Base-by-base conservation (phyloP, 2,888 invertebrate genomes). In the Phasia obesa region DNA sequence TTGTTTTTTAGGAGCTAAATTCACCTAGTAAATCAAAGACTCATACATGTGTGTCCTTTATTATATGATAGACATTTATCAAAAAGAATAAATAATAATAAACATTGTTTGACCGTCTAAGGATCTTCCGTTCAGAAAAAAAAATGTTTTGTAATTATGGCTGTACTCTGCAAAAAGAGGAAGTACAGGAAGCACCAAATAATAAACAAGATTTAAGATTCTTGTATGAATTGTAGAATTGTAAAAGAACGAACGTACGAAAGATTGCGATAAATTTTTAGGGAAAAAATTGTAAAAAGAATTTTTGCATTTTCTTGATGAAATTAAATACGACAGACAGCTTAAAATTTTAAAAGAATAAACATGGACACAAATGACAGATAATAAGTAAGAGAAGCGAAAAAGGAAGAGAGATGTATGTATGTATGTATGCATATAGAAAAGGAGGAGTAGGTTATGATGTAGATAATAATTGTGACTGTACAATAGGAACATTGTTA, bases 191-290 rank as follows among this genome's bases (percentile, higher is more conserved):
- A 85, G 82, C 83, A 84, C 42, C 77, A 80, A 78, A 60, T 70
- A 62, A 69, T 70, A 75, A 85, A 81, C 49, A 79, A 64, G 79
- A 78, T 81, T 81, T 84, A 71, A 59, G n/a, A 80, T 49, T 84
- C 81, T 31, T 85, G 75, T 83, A 69, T 75, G 81, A 75, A 35
- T 35, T 70, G 51, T 17, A 70, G 31, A 31, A 64, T n/a, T n/a
- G n/a, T n/a, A 42, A 60, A 59, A 47, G 53, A 73, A 38, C 21
- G 59, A 47, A 38, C 51, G 76, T 79, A 84, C 81, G 55, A 85
- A 82, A 88, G 87, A 85, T 85, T 86, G 84, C 77, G 79, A 85
- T 87, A 87, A 84, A 86, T 86, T 85, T 86, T 86, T 75, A 59
- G 27, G 57, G 60, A 60, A 75, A 69, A 83, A 78, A 35, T 31